Conservation (phyloP, 2,113 vertebrate species). For the Alethe diademata region DNA sequence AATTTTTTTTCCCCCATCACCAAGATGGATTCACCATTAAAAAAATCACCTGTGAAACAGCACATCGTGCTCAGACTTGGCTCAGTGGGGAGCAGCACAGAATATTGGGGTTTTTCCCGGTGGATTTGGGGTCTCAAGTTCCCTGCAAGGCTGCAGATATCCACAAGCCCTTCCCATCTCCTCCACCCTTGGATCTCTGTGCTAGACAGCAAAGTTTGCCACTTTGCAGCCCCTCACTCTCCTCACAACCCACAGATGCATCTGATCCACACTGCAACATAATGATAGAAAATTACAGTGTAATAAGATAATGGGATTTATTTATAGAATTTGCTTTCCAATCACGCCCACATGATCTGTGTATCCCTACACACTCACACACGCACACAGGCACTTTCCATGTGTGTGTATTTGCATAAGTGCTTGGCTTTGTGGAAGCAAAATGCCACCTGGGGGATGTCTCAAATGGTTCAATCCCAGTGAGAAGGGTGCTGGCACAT, state of each 20-base stretch:
- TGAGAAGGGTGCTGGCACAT: conserved; percentile 39
- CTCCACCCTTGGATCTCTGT: background rate
- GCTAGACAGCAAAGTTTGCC: background rate
- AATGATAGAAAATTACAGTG: conserved; percentile 65
- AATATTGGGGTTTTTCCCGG: background rate
- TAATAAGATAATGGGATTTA: conserved; percentile 66
- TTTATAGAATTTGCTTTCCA: conserved; percentile 63
- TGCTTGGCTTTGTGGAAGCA: conserved; percentile 48
- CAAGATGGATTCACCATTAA: background rate
- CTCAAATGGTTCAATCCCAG: conserved; percentile 24
- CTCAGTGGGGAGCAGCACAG: fast-evolving
- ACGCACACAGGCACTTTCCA: background rate
- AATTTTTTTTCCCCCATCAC: background rate
- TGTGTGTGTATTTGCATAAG: conserved; percentile 49
- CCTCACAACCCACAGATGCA: conserved; percentile 41
- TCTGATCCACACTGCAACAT: conserved; percentile 52
- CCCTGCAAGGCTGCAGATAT: background rate
- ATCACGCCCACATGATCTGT: conserved; percentile 33
- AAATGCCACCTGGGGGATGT: conserved; percentile 59
- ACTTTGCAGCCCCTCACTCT: conserved; percentile 40
- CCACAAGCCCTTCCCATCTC: background rate
- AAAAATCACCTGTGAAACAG: background rate
- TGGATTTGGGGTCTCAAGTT: background rate
- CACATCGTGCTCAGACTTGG: fast-evolving
- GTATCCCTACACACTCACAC: background rate